Evolutionary conservation across 2,797 vertebrate species (phyloP).

Genomic region (Ibycter americanus): DNA sequence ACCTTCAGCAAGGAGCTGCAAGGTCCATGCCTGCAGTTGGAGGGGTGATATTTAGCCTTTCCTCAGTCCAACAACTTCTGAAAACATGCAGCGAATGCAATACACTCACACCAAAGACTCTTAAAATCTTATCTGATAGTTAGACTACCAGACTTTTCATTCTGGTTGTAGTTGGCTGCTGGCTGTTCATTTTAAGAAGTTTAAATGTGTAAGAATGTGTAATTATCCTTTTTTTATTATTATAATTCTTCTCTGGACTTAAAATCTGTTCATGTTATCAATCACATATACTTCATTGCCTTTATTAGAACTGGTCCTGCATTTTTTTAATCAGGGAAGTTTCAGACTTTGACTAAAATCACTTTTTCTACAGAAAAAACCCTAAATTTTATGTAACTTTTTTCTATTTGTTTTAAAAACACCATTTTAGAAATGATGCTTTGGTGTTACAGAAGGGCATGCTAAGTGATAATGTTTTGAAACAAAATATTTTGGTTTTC

Average conservation of each 20-base stretch:
- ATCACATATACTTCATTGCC: neutral
- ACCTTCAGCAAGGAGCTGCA: neutral
- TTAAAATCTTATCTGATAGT: neutral
- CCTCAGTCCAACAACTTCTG: neutral
- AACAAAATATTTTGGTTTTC: slow-evolving; percentile 4
- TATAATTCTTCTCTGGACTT: neutral
- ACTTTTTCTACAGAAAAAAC: neutral
- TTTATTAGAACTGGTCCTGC: neutral
- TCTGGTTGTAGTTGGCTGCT: neutral
- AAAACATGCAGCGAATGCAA: neutral
- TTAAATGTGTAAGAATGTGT: neutral
- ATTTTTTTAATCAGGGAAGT: neutral
- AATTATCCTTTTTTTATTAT: neutral
- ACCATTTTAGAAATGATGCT: neutral
- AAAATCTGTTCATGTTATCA: neutral
- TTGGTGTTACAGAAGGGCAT: neutral
- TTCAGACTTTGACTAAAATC: neutral
- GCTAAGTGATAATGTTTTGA: slow-evolving; percentile 13
- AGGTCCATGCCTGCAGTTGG: neutral
- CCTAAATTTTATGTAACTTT: neutral
- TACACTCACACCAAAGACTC: neutral
- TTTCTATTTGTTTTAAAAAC: neutral
- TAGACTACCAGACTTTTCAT: neutral
- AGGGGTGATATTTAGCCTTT: neutral
- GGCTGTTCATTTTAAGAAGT: neutral